A percentile compares a stretch with the other conserved stretches of the same genome.
Conservation (phyloP, 2,113 vertebrate species). For the Hyperopisus bebe region DNA sequence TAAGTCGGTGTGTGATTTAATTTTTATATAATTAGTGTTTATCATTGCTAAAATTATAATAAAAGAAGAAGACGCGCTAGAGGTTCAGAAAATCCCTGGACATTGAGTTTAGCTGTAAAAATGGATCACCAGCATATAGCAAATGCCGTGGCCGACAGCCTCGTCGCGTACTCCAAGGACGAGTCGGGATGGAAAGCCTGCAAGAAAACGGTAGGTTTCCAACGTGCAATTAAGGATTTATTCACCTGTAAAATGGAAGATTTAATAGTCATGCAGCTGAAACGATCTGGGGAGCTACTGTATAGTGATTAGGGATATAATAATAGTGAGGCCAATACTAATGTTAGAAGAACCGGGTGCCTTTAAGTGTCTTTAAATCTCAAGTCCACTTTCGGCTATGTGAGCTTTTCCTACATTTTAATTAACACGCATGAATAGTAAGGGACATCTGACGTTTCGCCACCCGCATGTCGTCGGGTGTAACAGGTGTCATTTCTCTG, state of each 20-base stretch:
- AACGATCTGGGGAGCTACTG: neutral
- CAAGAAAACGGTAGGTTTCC: constrained; percentile 14
- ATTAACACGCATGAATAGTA: neutral
- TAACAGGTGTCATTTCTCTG: neutral
- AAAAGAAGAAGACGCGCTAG: neutral
- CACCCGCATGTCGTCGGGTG: neutral
- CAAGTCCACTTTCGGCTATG: neutral
- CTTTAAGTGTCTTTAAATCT: neutral
- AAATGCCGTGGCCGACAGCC: constrained; percentile 52
- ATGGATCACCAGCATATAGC: constrained; percentile 14
- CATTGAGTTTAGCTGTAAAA: neutral
- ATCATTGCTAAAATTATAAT: neutral
- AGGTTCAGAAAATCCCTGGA: neutral
- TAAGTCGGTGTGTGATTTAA: neutral
- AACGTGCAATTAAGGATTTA: neutral
- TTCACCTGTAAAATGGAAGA: neutral
- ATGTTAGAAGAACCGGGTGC: neutral
- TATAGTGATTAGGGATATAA: neutral
- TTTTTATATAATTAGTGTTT: neutral
- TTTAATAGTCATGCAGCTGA: neutral
- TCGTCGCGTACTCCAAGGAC: constrained; percentile 69
- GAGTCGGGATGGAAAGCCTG: constrained; percentile 66
- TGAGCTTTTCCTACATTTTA: neutral
- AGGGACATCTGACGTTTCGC: neutral
- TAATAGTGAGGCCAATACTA: neutral